These are phyloP conservation scores for Tragelaphus buxtoni DNA, from an alignment of 2,113 vertebrate species.

Conservation along the genomic window DNA sequence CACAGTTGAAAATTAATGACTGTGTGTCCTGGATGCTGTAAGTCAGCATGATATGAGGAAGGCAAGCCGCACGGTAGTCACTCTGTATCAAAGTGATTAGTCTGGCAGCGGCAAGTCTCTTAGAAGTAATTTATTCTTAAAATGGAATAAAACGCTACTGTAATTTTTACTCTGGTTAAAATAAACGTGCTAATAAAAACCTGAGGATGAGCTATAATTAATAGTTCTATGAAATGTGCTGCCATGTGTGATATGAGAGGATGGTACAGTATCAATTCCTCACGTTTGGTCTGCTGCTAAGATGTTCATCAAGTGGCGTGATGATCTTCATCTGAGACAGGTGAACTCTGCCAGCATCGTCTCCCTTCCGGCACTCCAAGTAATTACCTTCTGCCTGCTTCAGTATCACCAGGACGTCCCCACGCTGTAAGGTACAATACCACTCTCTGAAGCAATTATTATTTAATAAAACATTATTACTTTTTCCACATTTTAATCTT, in stretches of 20 bases:
- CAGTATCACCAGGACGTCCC: conserved; percentile 84
- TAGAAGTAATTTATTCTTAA: conserved; percentile 31
- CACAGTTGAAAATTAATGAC: not conserved
- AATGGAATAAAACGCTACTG: conserved; percentile 38
- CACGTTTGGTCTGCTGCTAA: conserved; percentile 71
- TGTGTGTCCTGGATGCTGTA: not conserved
- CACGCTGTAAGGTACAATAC: conserved; percentile 79
- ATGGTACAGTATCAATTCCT: conserved; percentile 34
- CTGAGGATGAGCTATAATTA: conserved; percentile 33
- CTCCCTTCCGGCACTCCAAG: conserved; percentile 85
- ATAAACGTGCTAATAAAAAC: conserved; percentile 42
- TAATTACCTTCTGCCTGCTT: conserved; percentile 81
- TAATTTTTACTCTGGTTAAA: conserved; percentile 36
- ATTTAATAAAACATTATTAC: conserved; percentile 76
- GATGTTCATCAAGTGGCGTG: conserved; percentile 77
- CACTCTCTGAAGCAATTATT: conserved; percentile 70
- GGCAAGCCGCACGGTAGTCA: not conserved
- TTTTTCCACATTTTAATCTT: conserved; percentile 69
- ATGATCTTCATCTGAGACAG: conserved; percentile 85
- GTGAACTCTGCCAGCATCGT: conserved; percentile 77
- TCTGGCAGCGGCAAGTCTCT: not conserved
- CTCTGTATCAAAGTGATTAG: not conserved
- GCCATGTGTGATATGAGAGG: not conserved
- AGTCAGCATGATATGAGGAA: not conserved
- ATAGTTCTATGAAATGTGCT: conserved; percentile 4